A percentile compares a stretch with the other conserved stretches of the same genome.
These are phyloP conservation scores for Oreochromis niloticus DNA, from an alignment of 2,113 vertebrate genomes.

Conservation along the genomic window DNA sequence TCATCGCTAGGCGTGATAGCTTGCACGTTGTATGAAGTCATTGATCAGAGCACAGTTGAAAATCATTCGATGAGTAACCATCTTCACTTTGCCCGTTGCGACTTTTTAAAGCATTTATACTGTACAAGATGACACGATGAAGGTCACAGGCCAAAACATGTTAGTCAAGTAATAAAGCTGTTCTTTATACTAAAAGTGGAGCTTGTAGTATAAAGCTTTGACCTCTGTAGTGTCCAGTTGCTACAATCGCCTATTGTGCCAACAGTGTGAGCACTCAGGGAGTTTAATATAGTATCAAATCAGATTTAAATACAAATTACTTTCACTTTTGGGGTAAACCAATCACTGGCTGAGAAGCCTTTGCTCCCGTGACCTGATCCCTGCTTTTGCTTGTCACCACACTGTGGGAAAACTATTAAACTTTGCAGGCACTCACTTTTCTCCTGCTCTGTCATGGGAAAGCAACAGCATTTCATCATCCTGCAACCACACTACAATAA, in stretches of 20 bases:
- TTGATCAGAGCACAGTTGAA: background rate
- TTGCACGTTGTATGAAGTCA: background rate
- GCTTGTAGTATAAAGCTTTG: background rate
- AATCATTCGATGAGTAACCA: background rate
- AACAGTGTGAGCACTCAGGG: background rate
- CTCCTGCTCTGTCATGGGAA: slow-evolving; percentile 27
- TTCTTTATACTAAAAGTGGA: background rate
- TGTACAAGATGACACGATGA: background rate
- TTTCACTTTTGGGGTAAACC: background rate
- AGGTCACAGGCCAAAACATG: background rate
- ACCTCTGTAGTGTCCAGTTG: background rate
- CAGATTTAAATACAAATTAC: background rate
- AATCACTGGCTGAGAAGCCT: background rate
- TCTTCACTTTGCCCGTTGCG: background rate
- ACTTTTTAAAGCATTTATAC: background rate
- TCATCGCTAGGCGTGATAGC: background rate
- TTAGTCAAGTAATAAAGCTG: background rate
- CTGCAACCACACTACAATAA: background rate
- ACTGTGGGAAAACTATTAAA: slow-evolving; percentile 38
- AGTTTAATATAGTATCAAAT: background rate
- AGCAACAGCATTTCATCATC: slow-evolving; percentile 30
- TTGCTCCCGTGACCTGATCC: background rate
- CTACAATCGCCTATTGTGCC: background rate
- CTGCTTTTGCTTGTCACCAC: background rate
- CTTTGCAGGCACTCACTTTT: slow-evolving; percentile 1